Conservation (phyloP, 1,140 invertebrate genomes). For the Melipona quadrifasciata region DNA sequence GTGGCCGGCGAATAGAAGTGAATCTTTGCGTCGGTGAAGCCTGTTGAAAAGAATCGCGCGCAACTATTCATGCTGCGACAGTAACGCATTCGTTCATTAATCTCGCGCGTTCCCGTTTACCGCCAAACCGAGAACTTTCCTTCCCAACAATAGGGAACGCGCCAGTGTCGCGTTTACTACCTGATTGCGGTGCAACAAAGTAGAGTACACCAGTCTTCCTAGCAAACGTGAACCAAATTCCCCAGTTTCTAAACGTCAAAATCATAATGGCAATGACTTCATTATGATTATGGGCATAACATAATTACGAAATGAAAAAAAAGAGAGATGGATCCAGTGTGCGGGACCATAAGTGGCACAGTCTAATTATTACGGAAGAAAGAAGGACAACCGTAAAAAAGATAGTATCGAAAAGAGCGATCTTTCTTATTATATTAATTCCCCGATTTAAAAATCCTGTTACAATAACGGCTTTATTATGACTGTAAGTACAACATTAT, state of each 20-base stretch:
- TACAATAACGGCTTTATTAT: no score
- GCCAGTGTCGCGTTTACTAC: conserved; percentile 8
- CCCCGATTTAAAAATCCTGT: no score
- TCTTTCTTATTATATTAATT: background rate
- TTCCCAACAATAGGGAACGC: conserved; percentile 48
- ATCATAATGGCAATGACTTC: background rate
- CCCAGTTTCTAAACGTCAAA: background rate
- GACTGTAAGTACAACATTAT: no score
- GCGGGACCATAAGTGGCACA: background rate
- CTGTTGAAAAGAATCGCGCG: background rate
- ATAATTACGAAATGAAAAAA: background rate
- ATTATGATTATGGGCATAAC: background rate
- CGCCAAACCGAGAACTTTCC: conserved; percentile 28
- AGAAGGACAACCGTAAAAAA: background rate
- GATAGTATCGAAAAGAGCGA: background rate
- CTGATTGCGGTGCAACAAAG: background rate
- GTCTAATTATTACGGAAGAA: background rate
- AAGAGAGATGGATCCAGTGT: background rate
- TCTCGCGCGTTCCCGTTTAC: conserved; percentile 32
- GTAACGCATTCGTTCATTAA: conserved; percentile 18
- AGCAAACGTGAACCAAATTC: background rate
- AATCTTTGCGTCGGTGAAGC: background rate
- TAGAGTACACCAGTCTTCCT: background rate
- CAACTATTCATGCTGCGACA: background rate
- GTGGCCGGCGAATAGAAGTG: background rate